These are phyloP conservation scores for Otocyon megalotis DNA, from an alignment of 2,113 vertebrate genomes.

Conservation along the genomic window DNA sequence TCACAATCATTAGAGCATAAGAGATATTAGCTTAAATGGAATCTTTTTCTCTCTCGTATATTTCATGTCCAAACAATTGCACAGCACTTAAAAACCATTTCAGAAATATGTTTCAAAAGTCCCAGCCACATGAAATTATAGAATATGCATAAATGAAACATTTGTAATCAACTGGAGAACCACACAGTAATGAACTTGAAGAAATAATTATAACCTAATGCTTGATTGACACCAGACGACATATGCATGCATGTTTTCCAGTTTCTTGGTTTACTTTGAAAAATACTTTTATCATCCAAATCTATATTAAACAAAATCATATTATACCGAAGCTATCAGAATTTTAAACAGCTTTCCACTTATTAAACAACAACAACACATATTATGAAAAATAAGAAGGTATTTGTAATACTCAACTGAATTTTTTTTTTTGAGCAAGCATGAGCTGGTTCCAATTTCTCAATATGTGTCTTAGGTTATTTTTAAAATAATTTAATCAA, in stretches of 20 bases:
- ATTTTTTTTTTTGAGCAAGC: constrained; percentile 13
- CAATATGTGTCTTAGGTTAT: constrained; percentile 52
- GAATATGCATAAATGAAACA: constrained; percentile 14
- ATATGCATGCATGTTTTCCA: neutral
- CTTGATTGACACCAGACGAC: constrained; percentile 44
- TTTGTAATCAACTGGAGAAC: constrained; percentile 43
- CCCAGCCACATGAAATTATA: constrained; percentile 39
- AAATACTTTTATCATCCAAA: constrained; percentile 58
- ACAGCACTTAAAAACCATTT: constrained; percentile 6
- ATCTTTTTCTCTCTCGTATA: neutral
- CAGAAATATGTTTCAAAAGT: constrained; percentile 43
- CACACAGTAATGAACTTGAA: constrained; percentile 48
- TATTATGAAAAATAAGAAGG: neutral
- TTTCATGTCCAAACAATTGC: neutral
- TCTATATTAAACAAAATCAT: constrained; percentile 31
- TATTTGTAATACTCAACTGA: constrained; percentile 47
- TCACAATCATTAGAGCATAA: neutral
- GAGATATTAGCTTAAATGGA: neutral
- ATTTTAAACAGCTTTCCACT: constrained; percentile 29
- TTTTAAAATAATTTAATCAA: constrained; percentile 65
- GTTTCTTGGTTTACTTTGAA: neutral
- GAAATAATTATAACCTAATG: constrained; percentile 57
- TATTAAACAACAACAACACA: neutral
- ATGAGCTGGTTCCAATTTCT: constrained; percentile 26
- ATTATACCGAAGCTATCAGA: constrained; percentile 26